phyloP scores from a whole-genome alignment of 2,113 vertebrate species.

The Megaceryle torquata region DNA sequence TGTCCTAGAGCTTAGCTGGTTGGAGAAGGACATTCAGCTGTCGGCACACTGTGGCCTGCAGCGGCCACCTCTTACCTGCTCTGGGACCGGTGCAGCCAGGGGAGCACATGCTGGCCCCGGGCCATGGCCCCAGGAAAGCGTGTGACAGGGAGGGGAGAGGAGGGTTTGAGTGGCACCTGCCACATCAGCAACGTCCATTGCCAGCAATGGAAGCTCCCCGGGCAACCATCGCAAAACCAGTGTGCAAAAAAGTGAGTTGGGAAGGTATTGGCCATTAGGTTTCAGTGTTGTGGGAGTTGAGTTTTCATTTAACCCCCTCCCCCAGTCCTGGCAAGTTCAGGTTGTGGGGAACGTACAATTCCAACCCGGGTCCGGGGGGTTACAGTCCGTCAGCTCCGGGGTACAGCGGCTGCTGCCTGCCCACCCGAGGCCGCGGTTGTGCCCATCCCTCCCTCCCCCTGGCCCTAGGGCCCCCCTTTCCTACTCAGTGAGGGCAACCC shows the following conservation, averaged over 20 bases:
- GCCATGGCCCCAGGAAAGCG: neutral
- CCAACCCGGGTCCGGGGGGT: rapidly evolving
- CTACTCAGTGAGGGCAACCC: no score
- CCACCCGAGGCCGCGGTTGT: no score
- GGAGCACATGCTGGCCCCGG: neutral
- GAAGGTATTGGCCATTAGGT: neutral
- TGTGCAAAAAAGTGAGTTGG: neutral
- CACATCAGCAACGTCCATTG: neutral
- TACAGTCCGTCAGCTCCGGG: neutral
- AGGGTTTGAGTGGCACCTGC: neutral
- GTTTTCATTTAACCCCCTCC: neutral
- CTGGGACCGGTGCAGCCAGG: rapidly evolving
- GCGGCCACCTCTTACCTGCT: neutral
- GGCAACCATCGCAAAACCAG: neutral
- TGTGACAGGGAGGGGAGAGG: rapidly evolving
- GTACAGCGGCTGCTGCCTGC: no score
- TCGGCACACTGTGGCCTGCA: neutral
- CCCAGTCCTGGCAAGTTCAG: neutral
- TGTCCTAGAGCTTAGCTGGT: neutral
- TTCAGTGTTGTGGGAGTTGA: neutral
- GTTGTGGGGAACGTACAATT: neutral
- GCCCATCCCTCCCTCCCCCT: no score
- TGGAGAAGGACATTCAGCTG: conserved; percentile 21
- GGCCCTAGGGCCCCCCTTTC: no score
- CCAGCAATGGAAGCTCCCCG: conserved; percentile 50